Conservation (phyloP, 2,888 invertebrate species). For the Thymelicus lineola region DNA sequence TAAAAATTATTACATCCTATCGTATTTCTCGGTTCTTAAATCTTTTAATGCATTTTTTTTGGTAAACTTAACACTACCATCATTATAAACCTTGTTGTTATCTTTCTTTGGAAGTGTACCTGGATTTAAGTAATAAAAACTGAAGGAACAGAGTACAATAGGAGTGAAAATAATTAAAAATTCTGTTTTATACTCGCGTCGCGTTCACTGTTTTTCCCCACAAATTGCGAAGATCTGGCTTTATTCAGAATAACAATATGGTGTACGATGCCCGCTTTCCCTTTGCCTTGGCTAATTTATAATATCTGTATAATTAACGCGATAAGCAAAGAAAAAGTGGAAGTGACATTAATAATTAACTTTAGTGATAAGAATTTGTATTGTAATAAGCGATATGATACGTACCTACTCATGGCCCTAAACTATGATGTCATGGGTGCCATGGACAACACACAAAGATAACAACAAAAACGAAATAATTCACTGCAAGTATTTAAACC, state of each 20-base stretch:
- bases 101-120: slow-evolving; percentile 12
- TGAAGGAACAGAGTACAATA: slow-evolving; percentile 47
- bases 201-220: slow-evolving; percentile 62
- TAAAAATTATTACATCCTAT: neutral
- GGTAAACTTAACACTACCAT: neutral
- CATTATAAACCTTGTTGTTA: neutral
- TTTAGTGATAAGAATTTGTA: no score
- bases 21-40: no score
- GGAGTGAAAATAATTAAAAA: slow-evolving; percentile 61
- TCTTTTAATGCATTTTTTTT: no score
- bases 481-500: no score
- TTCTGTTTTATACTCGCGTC: slow-evolving; percentile 63
- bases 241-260: slow-evolving; percentile 56
- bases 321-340: slow-evolving; percentile 50
- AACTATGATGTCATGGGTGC: no score
- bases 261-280: slow-evolving; percentile 46
- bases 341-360: neutral
- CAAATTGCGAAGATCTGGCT: slow-evolving; percentile 65
- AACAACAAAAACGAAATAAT: no score
- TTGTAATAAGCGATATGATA: no score
- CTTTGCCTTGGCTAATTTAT: slow-evolving; percentile 56
- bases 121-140: slow-evolving; percentile 20
- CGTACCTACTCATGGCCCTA: no score
- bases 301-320: no score
- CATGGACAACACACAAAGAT: no score